phyloP scores from a whole-genome alignment of 2,113 vertebrate species.

The Melanerpes formicivorus region DNA sequence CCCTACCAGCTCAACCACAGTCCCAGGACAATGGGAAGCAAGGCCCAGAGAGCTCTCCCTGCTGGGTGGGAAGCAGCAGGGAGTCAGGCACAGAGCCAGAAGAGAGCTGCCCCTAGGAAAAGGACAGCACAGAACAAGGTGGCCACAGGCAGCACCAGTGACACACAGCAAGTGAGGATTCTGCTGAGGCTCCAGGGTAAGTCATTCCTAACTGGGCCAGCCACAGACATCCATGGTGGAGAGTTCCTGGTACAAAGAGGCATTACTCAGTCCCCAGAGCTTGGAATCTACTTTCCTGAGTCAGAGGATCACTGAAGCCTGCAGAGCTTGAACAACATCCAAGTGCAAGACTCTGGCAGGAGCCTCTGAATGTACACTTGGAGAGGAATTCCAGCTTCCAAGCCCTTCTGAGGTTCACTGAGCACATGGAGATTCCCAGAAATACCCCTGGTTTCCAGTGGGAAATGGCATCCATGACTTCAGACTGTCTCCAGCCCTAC shows the following conservation, averaged over 20 bases:
- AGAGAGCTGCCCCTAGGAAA: background rate
- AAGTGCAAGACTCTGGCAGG: background rate
- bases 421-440: background rate
- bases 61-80: background rate
- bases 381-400: background rate
- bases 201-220: background rate
- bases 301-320: background rate
- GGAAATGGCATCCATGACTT: background rate
- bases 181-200: background rate
- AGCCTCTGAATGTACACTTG: background rate
- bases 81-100: background rate
- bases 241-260: background rate
- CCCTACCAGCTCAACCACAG: background rate
- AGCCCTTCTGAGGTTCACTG: background rate
- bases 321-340: background rate
- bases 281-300: background rate
- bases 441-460: background rate
- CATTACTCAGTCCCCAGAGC: background rate
- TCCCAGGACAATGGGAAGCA: background rate
- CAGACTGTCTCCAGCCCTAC: background rate
- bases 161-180: background rate
- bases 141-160: background rate
- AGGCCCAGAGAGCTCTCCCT: background rate
- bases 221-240: background rate
- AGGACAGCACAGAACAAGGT: background rate